phyloP scores from a whole-genome alignment of 2,888 invertebrate genomes.

The Pinctada fucata region DNA sequence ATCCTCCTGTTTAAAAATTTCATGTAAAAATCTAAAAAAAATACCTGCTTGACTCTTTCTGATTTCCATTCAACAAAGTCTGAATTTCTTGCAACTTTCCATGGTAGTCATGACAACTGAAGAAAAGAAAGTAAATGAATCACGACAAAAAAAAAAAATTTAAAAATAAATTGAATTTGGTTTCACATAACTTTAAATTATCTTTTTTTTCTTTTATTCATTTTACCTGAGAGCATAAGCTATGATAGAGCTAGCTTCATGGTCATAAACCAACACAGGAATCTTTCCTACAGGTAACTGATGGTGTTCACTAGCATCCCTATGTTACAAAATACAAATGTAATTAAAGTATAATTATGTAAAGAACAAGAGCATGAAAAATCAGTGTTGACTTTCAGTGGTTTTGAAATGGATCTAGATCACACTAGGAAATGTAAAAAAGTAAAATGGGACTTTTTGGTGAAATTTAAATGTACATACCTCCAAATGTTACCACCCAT shows the following conservation, averaged over 20 bases:
- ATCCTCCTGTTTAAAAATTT: no score
- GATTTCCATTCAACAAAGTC: slow-evolving; percentile 35
- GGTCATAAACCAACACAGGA: slow-evolving; percentile 84
- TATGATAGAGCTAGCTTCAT: slow-evolving; percentile 90
- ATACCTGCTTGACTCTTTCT: slow-evolving; percentile 25
- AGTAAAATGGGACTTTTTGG: no score
- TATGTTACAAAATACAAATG: slow-evolving; percentile 36
- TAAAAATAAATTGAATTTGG: neutral
- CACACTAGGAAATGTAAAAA: no score
- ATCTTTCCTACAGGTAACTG: slow-evolving; percentile 79
- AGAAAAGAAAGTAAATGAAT: slow-evolving; percentile 28
- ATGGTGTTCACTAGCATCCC: slow-evolving; percentile 83
- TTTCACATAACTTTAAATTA: no score
- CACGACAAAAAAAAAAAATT: neutral
- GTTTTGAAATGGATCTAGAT: no score
- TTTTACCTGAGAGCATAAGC: slow-evolving; percentile 84
- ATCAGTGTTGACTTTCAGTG: no score
- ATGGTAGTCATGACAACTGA: slow-evolving; percentile 71
- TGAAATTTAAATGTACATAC: no score
- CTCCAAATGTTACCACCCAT: no score
- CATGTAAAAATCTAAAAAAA: no score
- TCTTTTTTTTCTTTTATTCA: no score
- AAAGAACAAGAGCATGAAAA: neutral
- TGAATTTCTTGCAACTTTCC: slow-evolving; percentile 65
- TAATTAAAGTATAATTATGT: slow-evolving; percentile 5